A percentile compares a stretch with the other conserved stretches of the same genome.
Evolutionary conservation across 1,140 invertebrate genomes (phyloP).

Genomic region (Drosophila pseudoananassae): DNA sequence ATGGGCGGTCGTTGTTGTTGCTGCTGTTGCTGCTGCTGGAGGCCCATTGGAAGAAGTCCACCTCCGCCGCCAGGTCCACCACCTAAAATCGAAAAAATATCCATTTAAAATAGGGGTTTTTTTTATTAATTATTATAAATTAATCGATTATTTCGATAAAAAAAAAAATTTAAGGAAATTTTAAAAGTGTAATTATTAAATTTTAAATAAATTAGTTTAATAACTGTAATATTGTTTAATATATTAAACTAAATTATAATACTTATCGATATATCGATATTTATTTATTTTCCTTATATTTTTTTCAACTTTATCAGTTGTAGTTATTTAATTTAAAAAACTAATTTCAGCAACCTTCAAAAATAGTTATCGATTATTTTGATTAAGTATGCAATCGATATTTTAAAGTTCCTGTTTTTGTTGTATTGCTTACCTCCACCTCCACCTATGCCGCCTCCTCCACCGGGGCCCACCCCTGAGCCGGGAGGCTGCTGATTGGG

Average conservation of each 20-base stretch:
- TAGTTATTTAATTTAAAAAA: no score
- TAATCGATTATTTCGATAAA: neutral
- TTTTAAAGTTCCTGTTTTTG: neutral
- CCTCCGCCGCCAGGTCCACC: conserved; percentile 13
- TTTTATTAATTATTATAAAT: no score
- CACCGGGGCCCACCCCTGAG: conserved; percentile 44
- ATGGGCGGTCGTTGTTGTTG: conserved; percentile 56
- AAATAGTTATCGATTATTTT: neutral
- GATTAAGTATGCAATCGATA: neutral
- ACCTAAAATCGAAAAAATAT: neutral
- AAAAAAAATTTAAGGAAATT: no score
- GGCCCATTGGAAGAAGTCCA: conserved; percentile 52
- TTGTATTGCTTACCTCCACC: conserved; percentile 3
- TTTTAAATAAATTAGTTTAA: no score
- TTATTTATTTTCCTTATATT: no score
- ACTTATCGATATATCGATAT: no score
- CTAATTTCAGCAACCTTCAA: no score
- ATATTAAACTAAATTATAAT: no score
- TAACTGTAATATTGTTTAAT: no score
- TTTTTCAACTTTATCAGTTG: no score
- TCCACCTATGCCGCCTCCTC: conserved; percentile 17
- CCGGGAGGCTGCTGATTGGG: conserved; percentile 66
- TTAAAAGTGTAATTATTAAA: no score
- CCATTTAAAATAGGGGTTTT: no score
- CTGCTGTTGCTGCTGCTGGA: conserved; percentile 39